These are phyloP conservation scores for Melinaea menophilus DNA, from an alignment of 2,888 invertebrate genomes.

Conservation along the genomic window DNA sequence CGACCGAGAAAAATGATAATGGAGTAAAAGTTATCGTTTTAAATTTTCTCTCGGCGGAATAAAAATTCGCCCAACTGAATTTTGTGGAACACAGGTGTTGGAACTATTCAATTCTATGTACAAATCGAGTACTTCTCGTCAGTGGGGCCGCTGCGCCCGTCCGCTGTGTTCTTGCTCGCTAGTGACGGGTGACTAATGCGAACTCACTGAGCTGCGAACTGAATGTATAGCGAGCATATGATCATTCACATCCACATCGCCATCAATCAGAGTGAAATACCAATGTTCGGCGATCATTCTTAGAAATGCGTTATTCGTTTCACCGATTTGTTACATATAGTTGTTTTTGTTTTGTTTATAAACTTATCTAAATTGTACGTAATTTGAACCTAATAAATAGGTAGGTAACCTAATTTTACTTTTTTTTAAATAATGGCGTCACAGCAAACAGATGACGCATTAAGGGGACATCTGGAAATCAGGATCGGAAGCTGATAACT, in stretches of 20 bases:
- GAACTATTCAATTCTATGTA: constrained; percentile 37
- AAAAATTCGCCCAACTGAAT: not conserved
- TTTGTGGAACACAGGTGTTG: constrained; percentile 9
- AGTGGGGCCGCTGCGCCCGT: constrained; percentile 14
- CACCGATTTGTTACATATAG: not conserved
- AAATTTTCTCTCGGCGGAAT: not conserved
- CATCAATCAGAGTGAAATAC: constrained; percentile 5
- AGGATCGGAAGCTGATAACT: no score
- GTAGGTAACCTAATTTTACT: no score
- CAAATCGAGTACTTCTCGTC: constrained; percentile 31
- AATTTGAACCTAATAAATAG: no score
- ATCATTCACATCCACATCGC: constrained; percentile 2
- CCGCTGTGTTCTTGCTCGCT: constrained; percentile 19
- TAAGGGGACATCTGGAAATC: no score
- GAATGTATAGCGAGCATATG: not conserved
- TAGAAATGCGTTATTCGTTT: not conserved
- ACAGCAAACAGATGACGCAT: no score
- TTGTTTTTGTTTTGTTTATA: not conserved
- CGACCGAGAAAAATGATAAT: no score
- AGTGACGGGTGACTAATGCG: constrained; percentile 20
- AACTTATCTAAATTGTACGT: no score
- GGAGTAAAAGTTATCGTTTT: no score
- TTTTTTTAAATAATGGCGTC: no score
- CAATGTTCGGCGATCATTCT: constrained; percentile 1
- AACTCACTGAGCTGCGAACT: constrained; percentile 9